Conservation (phyloP, 2,888 invertebrate genomes). For the Caenorhabditis angaria region DNA sequence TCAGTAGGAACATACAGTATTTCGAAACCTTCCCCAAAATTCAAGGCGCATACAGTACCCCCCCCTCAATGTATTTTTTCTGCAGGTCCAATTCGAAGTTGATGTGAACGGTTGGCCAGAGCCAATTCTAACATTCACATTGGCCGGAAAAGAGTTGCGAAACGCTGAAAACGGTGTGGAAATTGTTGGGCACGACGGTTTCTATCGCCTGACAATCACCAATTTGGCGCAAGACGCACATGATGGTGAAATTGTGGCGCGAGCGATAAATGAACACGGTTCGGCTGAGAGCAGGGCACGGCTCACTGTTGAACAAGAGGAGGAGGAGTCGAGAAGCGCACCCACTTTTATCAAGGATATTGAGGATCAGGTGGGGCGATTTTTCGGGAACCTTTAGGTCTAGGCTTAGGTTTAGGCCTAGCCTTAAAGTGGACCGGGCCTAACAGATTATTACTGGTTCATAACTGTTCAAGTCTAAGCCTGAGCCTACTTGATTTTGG, state of each 20-base stretch:
- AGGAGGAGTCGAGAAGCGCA: conserved; percentile 67
- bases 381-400: not conserved
- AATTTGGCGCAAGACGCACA: conserved; percentile 61
- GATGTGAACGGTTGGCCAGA: conserved; percentile 69
- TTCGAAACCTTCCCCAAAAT: too few relatives aligned
- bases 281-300: conserved; percentile 81
- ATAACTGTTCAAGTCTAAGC: too few relatives aligned
- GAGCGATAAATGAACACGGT: conserved; percentile 76
- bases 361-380: conserved; percentile 63
- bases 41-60: too few relatives aligned
- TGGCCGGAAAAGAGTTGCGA: conserved; percentile 63
- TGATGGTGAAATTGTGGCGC: conserved; percentile 74
- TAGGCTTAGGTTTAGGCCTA: not conserved
- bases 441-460: too few relatives aligned
- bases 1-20: too few relatives aligned
- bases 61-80: too few relatives aligned
- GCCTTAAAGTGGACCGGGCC: too few relatives aligned
- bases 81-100: conserved; percentile 62
- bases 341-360: conserved; percentile 72
- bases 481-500: too few relatives aligned
- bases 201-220: conserved; percentile 60
- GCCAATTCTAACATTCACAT: conserved; percentile 65
- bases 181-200: conserved; percentile 64
- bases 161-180: conserved; percentile 66
- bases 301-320: conserved; percentile 74